Conservation (phyloP, 2,888 invertebrate genomes). For the Synanthedon andrenaeformis region DNA sequence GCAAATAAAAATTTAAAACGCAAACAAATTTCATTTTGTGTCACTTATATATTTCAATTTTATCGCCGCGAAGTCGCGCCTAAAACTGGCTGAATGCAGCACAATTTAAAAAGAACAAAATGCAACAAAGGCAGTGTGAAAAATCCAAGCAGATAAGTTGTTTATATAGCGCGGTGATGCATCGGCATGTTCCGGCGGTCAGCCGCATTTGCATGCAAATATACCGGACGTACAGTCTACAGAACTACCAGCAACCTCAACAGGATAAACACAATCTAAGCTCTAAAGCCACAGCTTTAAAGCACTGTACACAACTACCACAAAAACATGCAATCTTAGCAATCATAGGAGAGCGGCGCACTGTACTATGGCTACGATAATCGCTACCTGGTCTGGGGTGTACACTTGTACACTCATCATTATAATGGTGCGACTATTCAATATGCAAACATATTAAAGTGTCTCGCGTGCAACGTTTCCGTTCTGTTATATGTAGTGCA, state of each 20-base stretch:
- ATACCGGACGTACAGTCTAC: slow-evolving; percentile 15
- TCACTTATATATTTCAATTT: too few relatives aligned
- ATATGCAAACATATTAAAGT: background rate
- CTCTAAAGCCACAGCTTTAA: background rate
- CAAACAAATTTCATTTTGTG: too few relatives aligned
- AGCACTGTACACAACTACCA: background rate
- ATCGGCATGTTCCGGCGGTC: background rate
- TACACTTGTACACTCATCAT: background rate
- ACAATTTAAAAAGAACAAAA: too few relatives aligned
- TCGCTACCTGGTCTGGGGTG: background rate
- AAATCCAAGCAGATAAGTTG: background rate
- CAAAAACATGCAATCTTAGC: background rate
- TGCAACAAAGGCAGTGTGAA: background rate
- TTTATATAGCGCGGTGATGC: background rate
- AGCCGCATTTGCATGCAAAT: slow-evolving; percentile 23
- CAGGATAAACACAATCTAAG: slow-evolving; percentile 2
- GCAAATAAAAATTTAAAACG: too few relatives aligned
- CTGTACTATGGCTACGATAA: background rate
- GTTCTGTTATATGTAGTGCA: background rate
- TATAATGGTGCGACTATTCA: background rate
- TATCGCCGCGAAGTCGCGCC: too few relatives aligned
- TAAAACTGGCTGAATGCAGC: too few relatives aligned
- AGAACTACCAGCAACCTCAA: background rate
- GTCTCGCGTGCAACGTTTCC: background rate
- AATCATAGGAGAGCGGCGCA: background rate